Base-by-base conservation (phyloP, 2,797 vertebrate species). In the Melanotaenia boesemani region DNA sequence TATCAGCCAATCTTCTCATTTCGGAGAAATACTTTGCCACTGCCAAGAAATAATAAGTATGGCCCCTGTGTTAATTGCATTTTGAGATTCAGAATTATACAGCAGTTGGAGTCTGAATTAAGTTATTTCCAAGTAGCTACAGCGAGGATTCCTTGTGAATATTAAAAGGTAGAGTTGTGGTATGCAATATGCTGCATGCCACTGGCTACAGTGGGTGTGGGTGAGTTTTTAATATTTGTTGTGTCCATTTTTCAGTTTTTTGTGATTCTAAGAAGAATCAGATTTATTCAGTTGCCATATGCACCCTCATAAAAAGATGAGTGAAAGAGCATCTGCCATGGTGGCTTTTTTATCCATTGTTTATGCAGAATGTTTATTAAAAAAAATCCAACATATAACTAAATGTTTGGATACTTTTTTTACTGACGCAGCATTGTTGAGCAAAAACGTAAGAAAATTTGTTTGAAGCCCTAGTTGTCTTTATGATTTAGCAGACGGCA, bases 41-140 rank as follows among this genome's bases (percentile, higher is more conserved):
- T 60, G 81, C 70, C 77, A 76, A 64, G 74, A 84, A 91, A 91
- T 90, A 88, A 87, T 86, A 73, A 69, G 56, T 57, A 80, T 89
- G 85, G 86, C 88, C 87, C 62, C 86, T 78, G 86, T 90, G 90
- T 92, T 93, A 93, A 93, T 93, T 93, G 82, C 85, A 88, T 93
- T 89, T 86, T 56, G 66, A 85, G 81, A 87, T 78, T 83, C 54
- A 60, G 78, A 89, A 87, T 85, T 82, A 83, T 64, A 72, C 64
- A 76, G 64, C 85, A 60, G 74, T 82, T 74, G 73, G 77, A 80
- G 72, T 60, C 72, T 70, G 70, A 86, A 88, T 86, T 78, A 82
- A 86, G 86, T 82, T 78, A 84, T 91, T 88, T 91, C 86, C 70
- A 63, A 76, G 85, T 67, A 80, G 81, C 75, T 26, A 64, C 77